Conservation (phyloP, 2,888 invertebrate species). For the Eilema griseolum region DNA sequence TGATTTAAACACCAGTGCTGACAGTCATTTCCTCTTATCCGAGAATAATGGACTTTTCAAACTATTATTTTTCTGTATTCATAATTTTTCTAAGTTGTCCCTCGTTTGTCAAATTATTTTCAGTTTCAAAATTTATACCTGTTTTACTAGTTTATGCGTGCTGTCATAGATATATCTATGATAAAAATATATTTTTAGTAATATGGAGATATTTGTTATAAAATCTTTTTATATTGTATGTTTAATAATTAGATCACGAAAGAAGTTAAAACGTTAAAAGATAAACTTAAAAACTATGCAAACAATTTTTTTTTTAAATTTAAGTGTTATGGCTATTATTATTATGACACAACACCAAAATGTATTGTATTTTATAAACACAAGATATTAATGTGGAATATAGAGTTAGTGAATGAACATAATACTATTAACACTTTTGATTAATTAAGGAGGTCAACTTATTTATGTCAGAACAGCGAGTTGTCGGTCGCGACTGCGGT, state of each 20-base stretch:
- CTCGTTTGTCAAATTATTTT: slow-evolving; percentile 66
- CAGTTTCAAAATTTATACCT: slow-evolving; percentile 42
- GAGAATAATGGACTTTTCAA: slow-evolving; percentile 67
- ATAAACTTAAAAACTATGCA: neutral
- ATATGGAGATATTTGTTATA: neutral
- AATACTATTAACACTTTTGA: slow-evolving; percentile 53
- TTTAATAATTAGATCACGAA: neutral
- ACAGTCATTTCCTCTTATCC: slow-evolving; percentile 82
- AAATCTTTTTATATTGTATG: neutral
- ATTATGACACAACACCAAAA: neutral
- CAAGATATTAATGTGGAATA: slow-evolving; percentile 4
- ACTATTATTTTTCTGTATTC: slow-evolving; percentile 65
- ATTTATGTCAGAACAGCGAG: slow-evolving; percentile 63
- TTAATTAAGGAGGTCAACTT: slow-evolving; percentile 69
- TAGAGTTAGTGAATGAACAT: slow-evolving; percentile 45
- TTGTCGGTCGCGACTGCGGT: slow-evolving; percentile 41
- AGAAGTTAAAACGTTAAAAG: neutral
- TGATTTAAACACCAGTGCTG: slow-evolving; percentile 81
- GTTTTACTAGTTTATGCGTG: slow-evolving; percentile 34
- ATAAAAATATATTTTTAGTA: neutral
- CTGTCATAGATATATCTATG: neutral
- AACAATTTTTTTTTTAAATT: too few relatives aligned
- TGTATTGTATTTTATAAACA: neutral
- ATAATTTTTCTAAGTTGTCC: slow-evolving; percentile 59
- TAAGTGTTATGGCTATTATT: neutral